Evolutionary conservation across 2,113 vertebrate genomes (phyloP).

Genomic region (Solenodon paradoxus): DNA sequence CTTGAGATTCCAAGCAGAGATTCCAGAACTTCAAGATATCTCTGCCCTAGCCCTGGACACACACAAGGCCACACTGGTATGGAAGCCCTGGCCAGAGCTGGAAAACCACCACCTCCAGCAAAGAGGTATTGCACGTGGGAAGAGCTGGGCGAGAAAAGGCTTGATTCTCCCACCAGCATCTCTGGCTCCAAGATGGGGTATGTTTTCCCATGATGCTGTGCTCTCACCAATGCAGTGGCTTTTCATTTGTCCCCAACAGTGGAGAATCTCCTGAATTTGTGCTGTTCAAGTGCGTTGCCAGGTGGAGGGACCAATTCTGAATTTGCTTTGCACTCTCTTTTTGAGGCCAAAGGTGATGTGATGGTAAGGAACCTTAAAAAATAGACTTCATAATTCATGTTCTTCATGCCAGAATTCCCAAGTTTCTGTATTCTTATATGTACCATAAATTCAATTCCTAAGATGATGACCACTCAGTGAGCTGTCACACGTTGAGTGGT

Average conservation of each 20-base stretch:
- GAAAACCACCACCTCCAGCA: slow-evolving; percentile 86
- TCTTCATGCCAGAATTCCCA: neutral
- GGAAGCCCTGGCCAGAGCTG: slow-evolving; percentile 88
- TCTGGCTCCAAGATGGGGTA: neutral
- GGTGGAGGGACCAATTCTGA: slow-evolving; percentile 92
- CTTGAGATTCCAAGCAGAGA: slow-evolving; percentile 89
- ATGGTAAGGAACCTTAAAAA: slow-evolving; percentile 83
- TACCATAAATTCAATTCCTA: neutral
- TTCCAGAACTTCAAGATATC: slow-evolving; percentile 86
- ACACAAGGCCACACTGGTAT: slow-evolving; percentile 89
- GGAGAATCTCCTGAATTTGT: slow-evolving; percentile 90
- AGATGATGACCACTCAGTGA: neutral
- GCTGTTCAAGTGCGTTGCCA: slow-evolving; percentile 90
- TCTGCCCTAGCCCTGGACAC: slow-evolving; percentile 81
- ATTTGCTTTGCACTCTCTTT: slow-evolving; percentile 91
- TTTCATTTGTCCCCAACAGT: slow-evolving; percentile 82
- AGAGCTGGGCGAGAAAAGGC: neutral
- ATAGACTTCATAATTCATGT: neutral
- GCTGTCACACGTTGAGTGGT: neutral
- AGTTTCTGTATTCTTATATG: neutral
- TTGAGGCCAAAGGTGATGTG: slow-evolving; percentile 89
- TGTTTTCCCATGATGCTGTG: neutral
- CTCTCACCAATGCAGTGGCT: slow-evolving; percentile 8
- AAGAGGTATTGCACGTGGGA: slow-evolving; percentile 80
- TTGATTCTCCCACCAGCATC: neutral